phyloP scores from a whole-genome alignment of 2,797 vertebrate genomes.

The Parauchenoglanis ngamensis region DNA sequence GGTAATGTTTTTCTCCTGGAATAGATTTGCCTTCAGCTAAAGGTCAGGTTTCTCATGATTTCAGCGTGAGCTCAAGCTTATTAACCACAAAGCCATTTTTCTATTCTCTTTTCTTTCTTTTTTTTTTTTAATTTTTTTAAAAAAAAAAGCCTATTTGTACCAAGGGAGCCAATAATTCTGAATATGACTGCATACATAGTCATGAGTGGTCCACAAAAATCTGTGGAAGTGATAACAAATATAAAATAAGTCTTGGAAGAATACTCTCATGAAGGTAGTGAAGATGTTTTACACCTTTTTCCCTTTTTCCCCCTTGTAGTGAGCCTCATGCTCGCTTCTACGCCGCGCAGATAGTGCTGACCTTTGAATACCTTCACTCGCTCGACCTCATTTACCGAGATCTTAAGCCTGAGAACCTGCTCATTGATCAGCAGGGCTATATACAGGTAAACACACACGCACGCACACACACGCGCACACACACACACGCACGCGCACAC shows the following conservation, averaged over 20 bases:
- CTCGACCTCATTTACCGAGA: slow-evolving; percentile 95
- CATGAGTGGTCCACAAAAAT: background rate
- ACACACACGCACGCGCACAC: slow-evolving; percentile 23
- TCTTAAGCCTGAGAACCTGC: slow-evolving; percentile 93
- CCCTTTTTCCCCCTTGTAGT: slow-evolving; percentile 64
- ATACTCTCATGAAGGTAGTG: background rate
- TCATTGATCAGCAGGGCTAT: slow-evolving; percentile 94
- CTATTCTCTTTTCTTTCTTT: background rate
- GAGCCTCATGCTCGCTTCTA: slow-evolving; percentile 95
- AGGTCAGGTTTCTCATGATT: background rate
- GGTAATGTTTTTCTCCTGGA: too few relatives aligned
- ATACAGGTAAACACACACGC: slow-evolving; percentile 76
- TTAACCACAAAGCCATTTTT: background rate
- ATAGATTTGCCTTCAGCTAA: background rate
- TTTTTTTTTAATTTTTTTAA: too few relatives aligned
- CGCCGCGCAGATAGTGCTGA: slow-evolving; percentile 93
- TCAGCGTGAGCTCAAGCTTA: background rate
- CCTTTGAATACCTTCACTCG: slow-evolving; percentile 94
- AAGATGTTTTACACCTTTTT: background rate
- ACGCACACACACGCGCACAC: slow-evolving; percentile 16
- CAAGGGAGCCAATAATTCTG: background rate
- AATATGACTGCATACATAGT: background rate
- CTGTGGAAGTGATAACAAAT: background rate
- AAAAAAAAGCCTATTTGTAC: background rate
- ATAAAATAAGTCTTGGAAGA: background rate